Evolutionary conservation across 2,888 invertebrate species (phyloP).

Genomic region (Ophioninae sp.): DNA sequence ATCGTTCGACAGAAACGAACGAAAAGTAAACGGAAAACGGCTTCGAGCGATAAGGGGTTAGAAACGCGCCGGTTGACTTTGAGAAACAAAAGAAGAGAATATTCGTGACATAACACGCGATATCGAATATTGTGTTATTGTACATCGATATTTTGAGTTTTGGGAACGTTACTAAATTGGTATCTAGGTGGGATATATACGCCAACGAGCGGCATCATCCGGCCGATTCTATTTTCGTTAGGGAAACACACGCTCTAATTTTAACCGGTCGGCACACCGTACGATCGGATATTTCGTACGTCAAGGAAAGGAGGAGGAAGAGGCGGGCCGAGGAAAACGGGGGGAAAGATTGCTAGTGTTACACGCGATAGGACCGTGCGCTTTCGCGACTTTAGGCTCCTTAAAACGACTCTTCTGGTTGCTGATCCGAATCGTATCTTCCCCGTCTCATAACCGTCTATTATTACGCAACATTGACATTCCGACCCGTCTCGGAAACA

Average conservation of each 20-base stretch:
- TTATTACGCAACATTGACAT: conserved; percentile 25
- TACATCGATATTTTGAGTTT: conserved; percentile 49
- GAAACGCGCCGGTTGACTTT: background rate
- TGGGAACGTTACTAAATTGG: conserved; percentile 72
- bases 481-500: background rate
- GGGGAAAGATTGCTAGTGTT: conserved; percentile 45
- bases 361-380: conserved; percentile 45
- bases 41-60: background rate
- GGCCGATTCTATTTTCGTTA: conserved; percentile 78
- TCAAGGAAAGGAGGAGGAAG: conserved; percentile 24
- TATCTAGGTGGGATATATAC: conserved; percentile 68
- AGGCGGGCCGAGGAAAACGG: conserved; percentile 17
- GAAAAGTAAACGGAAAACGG: background rate
- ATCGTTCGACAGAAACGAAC: background rate
- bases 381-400: conserved; percentile 38
- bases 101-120: background rate
- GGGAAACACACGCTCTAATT: conserved; percentile 78
- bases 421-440: conserved; percentile 22
- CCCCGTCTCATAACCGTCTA: conserved; percentile 30
- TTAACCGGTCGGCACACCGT: conserved; percentile 72
- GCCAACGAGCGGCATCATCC: conserved; percentile 71
- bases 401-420: conserved; percentile 33
- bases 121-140: conserved; percentile 47
- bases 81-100: background rate
- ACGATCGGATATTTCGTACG: conserved; percentile 45